These are phyloP conservation scores for Pomatostomus ruficeps DNA, from an alignment of 2,113 vertebrate genomes.

Conservation along the genomic window DNA sequence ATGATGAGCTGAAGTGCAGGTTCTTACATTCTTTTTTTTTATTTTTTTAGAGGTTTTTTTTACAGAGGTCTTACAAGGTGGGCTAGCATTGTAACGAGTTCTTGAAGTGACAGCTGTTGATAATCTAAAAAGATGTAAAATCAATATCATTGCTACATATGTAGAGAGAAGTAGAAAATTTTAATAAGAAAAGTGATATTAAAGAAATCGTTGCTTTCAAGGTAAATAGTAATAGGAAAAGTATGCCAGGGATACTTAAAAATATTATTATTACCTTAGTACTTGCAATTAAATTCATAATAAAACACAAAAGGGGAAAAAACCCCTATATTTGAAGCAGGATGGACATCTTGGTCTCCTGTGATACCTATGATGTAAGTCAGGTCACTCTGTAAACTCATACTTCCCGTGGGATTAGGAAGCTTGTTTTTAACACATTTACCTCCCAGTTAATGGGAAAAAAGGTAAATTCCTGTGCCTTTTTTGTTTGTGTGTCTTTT, in stretches of 20 bases:
- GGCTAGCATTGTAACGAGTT: background rate
- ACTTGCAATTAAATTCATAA: background rate
- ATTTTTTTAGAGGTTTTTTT: fast-evolving
- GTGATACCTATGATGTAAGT: background rate
- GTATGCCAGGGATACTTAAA: background rate
- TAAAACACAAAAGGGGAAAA: background rate
- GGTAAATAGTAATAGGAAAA: background rate
- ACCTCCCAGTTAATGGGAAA: background rate
- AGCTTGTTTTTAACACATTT: background rate
- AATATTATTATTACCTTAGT: background rate
- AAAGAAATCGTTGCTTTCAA: background rate
- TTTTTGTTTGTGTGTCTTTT: background rate
- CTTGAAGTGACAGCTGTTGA: background rate
- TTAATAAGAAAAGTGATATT: background rate
- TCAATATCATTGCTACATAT: background rate
- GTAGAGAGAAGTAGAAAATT: background rate
- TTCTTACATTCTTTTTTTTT: background rate
- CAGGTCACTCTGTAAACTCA: background rate
- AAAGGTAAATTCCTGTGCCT: background rate
- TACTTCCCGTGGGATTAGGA: background rate
- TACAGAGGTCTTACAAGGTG: background rate
- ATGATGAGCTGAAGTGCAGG: background rate
- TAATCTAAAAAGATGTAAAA: background rate
- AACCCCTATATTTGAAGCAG: background rate
- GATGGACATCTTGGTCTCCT: background rate